Evolutionary conservation across 2,113 vertebrate species (phyloP).

Genomic region (Ranitomeya variabilis): DNA sequence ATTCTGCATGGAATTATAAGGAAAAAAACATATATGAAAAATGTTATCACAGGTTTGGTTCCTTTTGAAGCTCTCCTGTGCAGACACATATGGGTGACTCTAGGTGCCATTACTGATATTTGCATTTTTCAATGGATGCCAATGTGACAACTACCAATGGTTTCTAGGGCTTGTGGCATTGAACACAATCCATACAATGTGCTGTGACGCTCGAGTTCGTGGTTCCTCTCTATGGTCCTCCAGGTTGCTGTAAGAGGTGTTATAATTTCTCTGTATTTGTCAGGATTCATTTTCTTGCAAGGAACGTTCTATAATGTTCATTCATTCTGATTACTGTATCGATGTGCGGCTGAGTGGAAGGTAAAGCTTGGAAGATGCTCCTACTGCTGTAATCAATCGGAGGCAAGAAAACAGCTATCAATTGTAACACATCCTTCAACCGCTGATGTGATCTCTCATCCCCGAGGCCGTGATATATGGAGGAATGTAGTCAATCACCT

Average conservation of each 20-base stretch:
- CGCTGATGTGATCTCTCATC: conserved; percentile 52
- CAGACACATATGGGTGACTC: too few species aligned
- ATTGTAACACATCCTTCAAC: conserved; percentile 31
- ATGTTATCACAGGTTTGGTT: too few species aligned
- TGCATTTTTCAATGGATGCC: too few species aligned
- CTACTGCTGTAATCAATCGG: conserved; percentile 57
- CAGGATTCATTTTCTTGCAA: conserved; percentile 35
- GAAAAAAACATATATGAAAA: too few species aligned
- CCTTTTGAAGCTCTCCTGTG: too few species aligned
- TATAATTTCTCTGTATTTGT: conserved; percentile 21
- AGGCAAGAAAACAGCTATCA: conserved; percentile 57
- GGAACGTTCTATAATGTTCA: background rate
- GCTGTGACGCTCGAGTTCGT: background rate
- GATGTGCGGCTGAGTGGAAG: conserved; percentile 27
- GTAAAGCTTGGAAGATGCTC: conserved; percentile 17
- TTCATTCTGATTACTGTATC: conserved; percentile 54
- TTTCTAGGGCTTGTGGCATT: background rate
- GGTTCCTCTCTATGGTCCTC: background rate
- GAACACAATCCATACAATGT: background rate
- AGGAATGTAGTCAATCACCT: conserved; percentile 47
- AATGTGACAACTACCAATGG: too few species aligned
- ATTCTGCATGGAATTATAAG: too few species aligned
- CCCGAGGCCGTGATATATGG: conserved; percentile 55
- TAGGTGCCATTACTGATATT: too few species aligned
- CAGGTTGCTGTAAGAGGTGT: background rate